These are phyloP conservation scores for Yponomeuta evonymella DNA, from an alignment of 2,888 invertebrate species.

Conservation along the genomic window DNA sequence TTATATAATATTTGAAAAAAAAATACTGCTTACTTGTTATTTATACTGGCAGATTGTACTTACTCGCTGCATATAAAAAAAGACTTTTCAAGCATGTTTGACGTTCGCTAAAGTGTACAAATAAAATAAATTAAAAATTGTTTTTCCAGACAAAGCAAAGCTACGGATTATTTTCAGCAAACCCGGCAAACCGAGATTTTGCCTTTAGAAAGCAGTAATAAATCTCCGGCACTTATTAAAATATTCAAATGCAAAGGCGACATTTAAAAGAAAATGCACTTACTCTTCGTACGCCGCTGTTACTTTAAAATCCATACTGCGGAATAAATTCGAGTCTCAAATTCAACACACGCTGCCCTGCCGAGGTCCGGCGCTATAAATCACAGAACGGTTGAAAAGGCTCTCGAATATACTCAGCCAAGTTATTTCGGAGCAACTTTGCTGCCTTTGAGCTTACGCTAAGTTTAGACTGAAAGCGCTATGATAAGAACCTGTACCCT, in stretches of 20 bases:
- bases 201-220: not conserved
- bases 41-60: too few species aligned
- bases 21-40: too few species aligned
- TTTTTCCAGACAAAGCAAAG: too few species aligned
- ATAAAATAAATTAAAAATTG: too few species aligned
- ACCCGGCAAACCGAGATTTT: too few species aligned
- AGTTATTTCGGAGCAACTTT: not conserved
- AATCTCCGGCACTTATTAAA: not conserved
- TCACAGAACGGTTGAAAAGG: slow-evolving; percentile 1
- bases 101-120: too few species aligned
- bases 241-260: not conserved
- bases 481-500: too few species aligned
- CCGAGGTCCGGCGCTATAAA: not conserved
- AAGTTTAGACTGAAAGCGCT: not conserved
- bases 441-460: not conserved
- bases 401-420: not conserved
- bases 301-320: slow-evolving; percentile 1
- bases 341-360: not conserved
- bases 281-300: not conserved
- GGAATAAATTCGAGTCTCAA: not conserved
- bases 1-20: not conserved
- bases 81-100: too few species aligned
- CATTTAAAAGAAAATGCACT: not conserved
- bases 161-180: too few species aligned
- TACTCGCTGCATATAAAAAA: too few species aligned